Base-by-base conservation (phyloP, 2,797 vertebrate genomes). In the Characodon lateralis region DNA sequence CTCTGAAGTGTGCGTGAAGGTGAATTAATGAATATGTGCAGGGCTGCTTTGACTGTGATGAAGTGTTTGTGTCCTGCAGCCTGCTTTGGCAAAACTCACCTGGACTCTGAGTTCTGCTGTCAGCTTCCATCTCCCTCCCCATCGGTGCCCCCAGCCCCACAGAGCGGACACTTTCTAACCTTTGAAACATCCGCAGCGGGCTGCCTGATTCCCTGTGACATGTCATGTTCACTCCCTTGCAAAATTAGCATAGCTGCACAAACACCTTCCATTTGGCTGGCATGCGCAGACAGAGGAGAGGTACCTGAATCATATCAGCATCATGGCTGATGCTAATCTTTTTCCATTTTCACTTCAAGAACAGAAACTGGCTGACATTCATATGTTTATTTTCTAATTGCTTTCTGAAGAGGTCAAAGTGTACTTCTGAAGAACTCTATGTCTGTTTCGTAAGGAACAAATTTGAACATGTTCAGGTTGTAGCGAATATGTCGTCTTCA, bases 101-200 rank as follows among this genome's bases (percentile, higher is more conserved):
- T 94, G 93, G 81, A 91, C 85, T 89, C 87, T 89, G 79, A 87
- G 74, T 87, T 63, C 74, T 80, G 84, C 90, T 94, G 94, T 94
- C 94, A 93, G 83, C 85, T 94, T 76, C 78, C 88, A 93, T 95
- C 91, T 91, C 86, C 85, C 78, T 91, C 78, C 71, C 72, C 28
- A 2, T 85, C 79, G 77, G 87, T 55, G 80, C 89, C 91, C 84
- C 79, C 76, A 87, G 87, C 87, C 74, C 66, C 79, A 72, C 63
- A 8, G 74, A 86, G 79, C 69, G 12, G 83, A 91, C 86, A 84
- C 74, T 84, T 79, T 89, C 84, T 92, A 92, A 93, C 93, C 91
- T 94, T 90, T 93, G 79, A 88, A 92, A 86, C 83, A 86, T 91
- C 86, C 78, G 28, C 89, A 83, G 86, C 48, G 65, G 81, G 89